Conservation (phyloP, 2,797 vertebrate species). For the Acipenser oxyrinchus region DNA sequence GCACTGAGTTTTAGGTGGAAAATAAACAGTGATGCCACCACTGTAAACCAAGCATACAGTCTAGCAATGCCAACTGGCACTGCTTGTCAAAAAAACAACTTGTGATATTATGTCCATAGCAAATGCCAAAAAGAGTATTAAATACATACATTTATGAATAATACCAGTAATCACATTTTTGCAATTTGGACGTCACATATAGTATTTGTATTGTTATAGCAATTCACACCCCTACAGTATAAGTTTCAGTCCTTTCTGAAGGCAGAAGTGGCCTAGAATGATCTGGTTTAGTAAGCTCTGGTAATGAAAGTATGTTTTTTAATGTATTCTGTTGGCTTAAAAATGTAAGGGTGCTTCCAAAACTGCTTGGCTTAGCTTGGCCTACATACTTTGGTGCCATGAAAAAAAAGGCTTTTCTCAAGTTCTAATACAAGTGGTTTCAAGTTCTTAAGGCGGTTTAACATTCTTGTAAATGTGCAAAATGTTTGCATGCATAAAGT, state of each 20-base stretch:
- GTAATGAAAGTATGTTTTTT: too few species aligned
- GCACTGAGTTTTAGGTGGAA: background rate
- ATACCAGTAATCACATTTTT: conserved; percentile 36
- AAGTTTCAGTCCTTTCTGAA: too few species aligned
- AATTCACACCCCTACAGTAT: too few species aligned
- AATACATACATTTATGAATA: conserved; percentile 31
- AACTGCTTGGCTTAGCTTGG: conserved; percentile 27
- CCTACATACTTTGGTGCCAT: conserved; percentile 25
- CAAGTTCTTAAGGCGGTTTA: conserved; percentile 14
- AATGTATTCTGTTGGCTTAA: too few species aligned
- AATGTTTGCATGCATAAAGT: conserved; percentile 10
- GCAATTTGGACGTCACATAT: too few species aligned
- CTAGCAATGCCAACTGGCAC: conserved; percentile 50
- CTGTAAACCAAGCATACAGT: background rate
- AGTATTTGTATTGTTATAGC: too few species aligned
- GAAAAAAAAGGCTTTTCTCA: conserved; percentile 27
- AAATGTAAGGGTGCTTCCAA: conserved; percentile 12
- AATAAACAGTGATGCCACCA: background rate
- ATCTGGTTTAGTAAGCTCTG: too few species aligned
- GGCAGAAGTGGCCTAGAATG: too few species aligned
- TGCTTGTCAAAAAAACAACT: conserved; percentile 36
- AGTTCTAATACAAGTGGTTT: conserved; percentile 19
- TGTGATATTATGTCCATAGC: conserved; percentile 64
- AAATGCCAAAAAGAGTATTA: conserved; percentile 30
- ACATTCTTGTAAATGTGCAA: background rate